These are phyloP conservation scores for Pipistrellus pipistrellus DNA, from an alignment of 2,797 vertebrate genomes.

Conservation along the genomic window DNA sequence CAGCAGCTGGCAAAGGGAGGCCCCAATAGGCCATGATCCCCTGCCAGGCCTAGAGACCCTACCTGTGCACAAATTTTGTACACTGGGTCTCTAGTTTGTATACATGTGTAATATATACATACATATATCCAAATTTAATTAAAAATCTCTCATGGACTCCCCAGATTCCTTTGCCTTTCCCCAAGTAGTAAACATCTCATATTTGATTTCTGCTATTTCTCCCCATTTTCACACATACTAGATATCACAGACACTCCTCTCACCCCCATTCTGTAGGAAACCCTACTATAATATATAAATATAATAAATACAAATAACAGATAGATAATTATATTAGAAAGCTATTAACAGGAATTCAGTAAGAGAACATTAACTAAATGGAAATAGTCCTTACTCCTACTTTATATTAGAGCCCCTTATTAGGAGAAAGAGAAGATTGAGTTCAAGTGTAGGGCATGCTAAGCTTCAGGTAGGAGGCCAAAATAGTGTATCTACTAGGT, in stretches of 20 bases:
- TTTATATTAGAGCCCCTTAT: not conserved
- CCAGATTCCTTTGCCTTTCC: not conserved
- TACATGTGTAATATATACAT: too few relatives aligned
- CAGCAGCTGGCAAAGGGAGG: too few relatives aligned
- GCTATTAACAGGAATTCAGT: not conserved
- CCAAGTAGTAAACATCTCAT: not conserved
- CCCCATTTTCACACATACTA: not conserved
- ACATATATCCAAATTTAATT: not conserved
- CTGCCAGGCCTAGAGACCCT: too few relatives aligned
- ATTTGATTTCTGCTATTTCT: not conserved
- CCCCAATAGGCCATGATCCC: too few relatives aligned
- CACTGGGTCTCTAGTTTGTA: too few relatives aligned
- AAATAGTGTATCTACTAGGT: not conserved
- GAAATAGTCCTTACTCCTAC: not conserved
- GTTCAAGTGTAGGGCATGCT: not conserved
- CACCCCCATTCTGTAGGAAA: not conserved
- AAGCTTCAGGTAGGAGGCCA: not conserved
- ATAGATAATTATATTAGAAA: not conserved
- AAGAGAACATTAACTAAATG: not conserved
- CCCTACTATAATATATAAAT: not conserved
- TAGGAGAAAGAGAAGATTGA: not conserved
- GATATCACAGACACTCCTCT: not conserved
- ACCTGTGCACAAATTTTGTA: too few relatives aligned
- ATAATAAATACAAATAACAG: not conserved
- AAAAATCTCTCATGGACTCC: not conserved